phyloP scores from a whole-genome alignment of 2,113 vertebrate genomes.

The Stictonetta naevosa region DNA sequence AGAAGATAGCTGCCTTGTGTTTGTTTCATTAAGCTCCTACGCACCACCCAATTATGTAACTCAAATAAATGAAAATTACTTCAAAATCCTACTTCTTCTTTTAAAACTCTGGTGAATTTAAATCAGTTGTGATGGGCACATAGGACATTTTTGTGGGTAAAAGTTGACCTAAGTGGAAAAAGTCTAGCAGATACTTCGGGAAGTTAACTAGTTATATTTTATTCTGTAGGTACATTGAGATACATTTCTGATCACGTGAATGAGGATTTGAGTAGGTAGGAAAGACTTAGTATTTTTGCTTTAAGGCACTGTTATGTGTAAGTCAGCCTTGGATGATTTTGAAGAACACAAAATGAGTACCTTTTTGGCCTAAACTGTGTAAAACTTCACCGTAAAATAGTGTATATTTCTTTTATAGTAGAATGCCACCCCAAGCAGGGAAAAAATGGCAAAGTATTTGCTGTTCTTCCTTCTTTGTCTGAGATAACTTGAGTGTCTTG shows the following conservation, averaged over 20 bases:
- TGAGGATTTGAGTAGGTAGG: neutral
- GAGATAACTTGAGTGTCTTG: too few relatives aligned
- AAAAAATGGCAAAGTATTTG: too few relatives aligned
- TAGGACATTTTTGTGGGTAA: neutral
- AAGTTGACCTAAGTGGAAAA: neutral
- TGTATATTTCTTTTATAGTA: neutral
- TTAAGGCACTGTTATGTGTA: neutral
- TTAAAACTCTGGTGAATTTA: constrained; percentile 69
- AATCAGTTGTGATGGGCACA: constrained; percentile 57
- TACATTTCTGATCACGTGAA: neutral
- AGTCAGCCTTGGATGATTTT: neutral
- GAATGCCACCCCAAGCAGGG: neutral
- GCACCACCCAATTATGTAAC: constrained; percentile 75
- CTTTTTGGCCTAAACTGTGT: neutral
- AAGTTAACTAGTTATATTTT: accelerated
- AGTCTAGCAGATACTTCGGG: neutral
- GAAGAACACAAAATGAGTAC: neutral
- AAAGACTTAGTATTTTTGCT: neutral
- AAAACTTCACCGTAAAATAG: neutral
- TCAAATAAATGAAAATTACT: constrained; percentile 80
- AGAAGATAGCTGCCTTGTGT: constrained; percentile 48
- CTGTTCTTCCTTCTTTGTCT: too few relatives aligned
- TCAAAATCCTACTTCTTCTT: constrained; percentile 71
- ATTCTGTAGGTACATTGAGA: neutral
- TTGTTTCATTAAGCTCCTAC: constrained; percentile 80